Conservation (phyloP, 2,113 vertebrate species). For the Ictidomys tridecemlineatus region DNA sequence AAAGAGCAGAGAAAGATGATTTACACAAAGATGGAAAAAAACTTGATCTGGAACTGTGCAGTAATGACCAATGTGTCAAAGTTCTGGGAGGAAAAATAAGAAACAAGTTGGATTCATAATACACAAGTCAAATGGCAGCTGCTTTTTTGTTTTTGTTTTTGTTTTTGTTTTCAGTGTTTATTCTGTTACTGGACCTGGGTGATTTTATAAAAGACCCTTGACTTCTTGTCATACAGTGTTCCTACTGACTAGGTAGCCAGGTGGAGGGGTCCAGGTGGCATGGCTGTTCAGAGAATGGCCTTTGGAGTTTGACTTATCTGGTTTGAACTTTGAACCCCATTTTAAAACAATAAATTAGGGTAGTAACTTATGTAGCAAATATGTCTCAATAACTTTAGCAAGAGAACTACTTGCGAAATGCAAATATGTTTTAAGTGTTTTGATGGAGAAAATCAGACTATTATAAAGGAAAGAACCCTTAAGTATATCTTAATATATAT, state of each 20-base stretch:
- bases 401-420: not conserved
- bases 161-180: not conserved
- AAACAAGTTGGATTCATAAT: not conserved
- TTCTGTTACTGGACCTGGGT: not conserved
- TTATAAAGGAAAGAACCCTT: not conserved
- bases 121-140: not conserved
- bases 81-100: not conserved
- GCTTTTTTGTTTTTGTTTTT: not conserved
- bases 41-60: not conserved
- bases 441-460: not conserved
- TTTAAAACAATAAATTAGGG: not conserved
- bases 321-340: not conserved
- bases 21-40: not conserved
- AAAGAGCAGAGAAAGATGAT: not conserved
- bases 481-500: not conserved
- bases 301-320: not conserved
- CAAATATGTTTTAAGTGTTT: constrained; percentile 40
- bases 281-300: not conserved
- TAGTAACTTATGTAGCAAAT: not conserved
- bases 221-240: not conserved
- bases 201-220: not conserved
- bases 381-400: not conserved
- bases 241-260: not conserved
- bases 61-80: not conserved
- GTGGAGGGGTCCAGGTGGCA: not conserved